Base-by-base conservation (phyloP, 2,113 vertebrate species). In the Delphinapterus leucas region DNA sequence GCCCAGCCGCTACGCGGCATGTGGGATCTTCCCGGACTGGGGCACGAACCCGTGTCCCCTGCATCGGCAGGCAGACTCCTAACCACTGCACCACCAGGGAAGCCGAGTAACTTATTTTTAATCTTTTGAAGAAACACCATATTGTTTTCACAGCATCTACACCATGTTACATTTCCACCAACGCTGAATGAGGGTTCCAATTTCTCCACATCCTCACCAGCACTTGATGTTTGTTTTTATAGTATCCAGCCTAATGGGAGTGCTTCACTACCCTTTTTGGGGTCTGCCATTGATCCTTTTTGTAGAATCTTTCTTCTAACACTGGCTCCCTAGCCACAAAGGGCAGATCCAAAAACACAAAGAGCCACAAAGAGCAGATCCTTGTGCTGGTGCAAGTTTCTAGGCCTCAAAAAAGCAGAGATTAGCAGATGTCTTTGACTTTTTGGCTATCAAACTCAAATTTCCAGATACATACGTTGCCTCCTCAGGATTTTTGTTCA, bases 391-490 rank as follows among this genome's bases (percentile, higher is more conserved):
- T 79, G 3, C 23, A 77, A 58, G 9, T 73, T 90, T 53, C 71
- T 41, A 21, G 31, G 1, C 14, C 71, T 68, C 18, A 0, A 28
- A 84, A 60, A 21, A 28, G 0, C 47, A 20, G 41, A 70, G 26
- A 68, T 76, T 47, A 68, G 49, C 26, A 36, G 26, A 26, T 47
- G 49, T 61, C 33, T 85, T 85, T 71, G 33, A 26, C 28, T 17
- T 80, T 79, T 53, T 38, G 71, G 33, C 33, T 91, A 61, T n/a
- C 49, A 41, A 91, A 28, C 33, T 71, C 53, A 85, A 61, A 68
- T 95, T 25, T 79, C 5, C 44, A 79, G 53, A 28, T 41, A 41
- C 2, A 53, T 4, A 18, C 14, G 49, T 90, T 15, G 58, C 21
- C 53, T 65, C n/a, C 38, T 84, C 20, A 17, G 41, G n/a, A 70